phyloP scores from a whole-genome alignment of 2,113 vertebrate genomes.

The Ceratotherium simum region DNA sequence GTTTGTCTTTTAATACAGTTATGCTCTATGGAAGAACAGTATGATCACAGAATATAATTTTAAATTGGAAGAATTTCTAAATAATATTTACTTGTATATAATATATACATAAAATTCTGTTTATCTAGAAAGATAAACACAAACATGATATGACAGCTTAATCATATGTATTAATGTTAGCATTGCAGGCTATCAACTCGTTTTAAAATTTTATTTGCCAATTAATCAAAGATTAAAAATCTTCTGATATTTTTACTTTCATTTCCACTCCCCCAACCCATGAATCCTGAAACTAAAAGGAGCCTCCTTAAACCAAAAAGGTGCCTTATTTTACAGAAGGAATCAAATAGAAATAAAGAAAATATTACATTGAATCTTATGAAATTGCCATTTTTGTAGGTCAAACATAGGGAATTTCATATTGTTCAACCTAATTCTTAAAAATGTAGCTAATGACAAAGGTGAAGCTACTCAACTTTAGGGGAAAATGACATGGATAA shows the following conservation, averaged over 20 bases:
- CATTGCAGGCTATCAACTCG: not conserved
- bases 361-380: not conserved
- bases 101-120: not conserved
- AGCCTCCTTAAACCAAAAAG: not conserved
- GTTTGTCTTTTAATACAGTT: slow-evolving; percentile 52
- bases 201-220: slow-evolving; percentile 47
- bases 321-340: not conserved
- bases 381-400: not conserved
- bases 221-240: slow-evolving; percentile 40
- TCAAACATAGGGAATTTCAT: slow-evolving; percentile 10
- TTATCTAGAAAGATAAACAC: slow-evolving; percentile 35
- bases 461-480: not conserved
- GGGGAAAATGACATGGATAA: not conserved
- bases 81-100: not conserved
- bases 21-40: not conserved
- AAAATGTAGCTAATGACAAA: not conserved
- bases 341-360: slow-evolving; percentile 14
- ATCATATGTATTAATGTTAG: not conserved
- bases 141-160: slow-evolving; percentile 22
- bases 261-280: not conserved
- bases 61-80: slow-evolving; percentile 53
- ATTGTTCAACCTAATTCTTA: slow-evolving; percentile 10
- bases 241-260: slow-evolving; percentile 38
- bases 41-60: slow-evolving; percentile 42
- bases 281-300: slow-evolving; percentile 45